These are phyloP conservation scores for Heliconius himera DNA, from an alignment of 1,140 invertebrate species.

Conservation along the genomic window DNA sequence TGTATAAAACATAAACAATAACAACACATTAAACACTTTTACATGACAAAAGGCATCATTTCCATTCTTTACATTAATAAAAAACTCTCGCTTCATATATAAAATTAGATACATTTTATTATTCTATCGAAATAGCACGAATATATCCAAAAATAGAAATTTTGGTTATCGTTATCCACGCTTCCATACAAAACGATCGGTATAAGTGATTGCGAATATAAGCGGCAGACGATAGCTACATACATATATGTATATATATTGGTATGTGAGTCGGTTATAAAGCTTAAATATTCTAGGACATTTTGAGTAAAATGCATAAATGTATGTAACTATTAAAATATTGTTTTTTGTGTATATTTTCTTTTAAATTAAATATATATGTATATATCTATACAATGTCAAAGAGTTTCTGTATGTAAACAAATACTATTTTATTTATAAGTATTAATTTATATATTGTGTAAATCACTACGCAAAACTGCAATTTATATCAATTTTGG, in stretches of 20 bases:
- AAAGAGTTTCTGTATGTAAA: too few relatives aligned
- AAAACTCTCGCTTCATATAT: neutral
- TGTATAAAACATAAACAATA: neutral
- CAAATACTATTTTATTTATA: neutral
- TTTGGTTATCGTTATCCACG: constrained; percentile 3
- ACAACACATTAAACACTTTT: neutral
- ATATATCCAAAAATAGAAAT: neutral
- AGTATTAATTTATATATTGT: too few relatives aligned
- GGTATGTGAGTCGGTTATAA: too few relatives aligned
- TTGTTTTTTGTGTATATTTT: too few relatives aligned
- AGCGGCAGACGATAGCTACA: neutral
- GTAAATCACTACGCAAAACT: too few relatives aligned
- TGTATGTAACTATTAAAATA: too few relatives aligned
- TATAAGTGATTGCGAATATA: neutral
- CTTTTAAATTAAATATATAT: too few relatives aligned
- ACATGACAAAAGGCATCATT: neutral
- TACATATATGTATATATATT: too few relatives aligned
- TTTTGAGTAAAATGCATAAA: too few relatives aligned
- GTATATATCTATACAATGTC: too few relatives aligned
- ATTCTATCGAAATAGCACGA: neutral
- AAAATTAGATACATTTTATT: neutral
- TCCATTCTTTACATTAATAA: neutral
- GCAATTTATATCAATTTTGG: too few relatives aligned
- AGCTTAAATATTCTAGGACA: too few relatives aligned
- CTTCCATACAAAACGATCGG: neutral